These are phyloP conservation scores for Melieria omissa DNA, from an alignment of 2,888 invertebrate genomes.

Conservation along the genomic window DNA sequence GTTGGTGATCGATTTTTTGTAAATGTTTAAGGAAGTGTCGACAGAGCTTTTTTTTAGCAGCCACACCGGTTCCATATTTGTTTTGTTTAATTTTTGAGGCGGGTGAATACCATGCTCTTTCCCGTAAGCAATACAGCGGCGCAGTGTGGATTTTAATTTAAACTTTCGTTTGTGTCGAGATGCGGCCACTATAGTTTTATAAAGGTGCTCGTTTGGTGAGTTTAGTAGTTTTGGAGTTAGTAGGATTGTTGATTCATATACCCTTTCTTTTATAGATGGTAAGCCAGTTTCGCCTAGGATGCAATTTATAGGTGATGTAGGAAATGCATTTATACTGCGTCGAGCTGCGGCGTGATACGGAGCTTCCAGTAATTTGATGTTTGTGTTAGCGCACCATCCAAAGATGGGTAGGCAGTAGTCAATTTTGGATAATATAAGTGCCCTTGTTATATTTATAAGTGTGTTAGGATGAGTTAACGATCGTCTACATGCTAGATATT, in stretches of 20 bases:
- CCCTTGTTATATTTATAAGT: slow-evolving; percentile 5
- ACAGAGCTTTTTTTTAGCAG: background rate
- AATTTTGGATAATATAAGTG: slow-evolving; percentile 13
- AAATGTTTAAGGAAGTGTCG: background rate
- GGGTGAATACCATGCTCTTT: background rate
- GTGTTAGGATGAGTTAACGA: background rate
- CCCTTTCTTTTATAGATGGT: slow-evolving; percentile 6
- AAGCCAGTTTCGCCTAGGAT: slow-evolving; percentile 17
- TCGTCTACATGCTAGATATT: background rate
- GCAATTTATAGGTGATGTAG: slow-evolving; percentile 17
- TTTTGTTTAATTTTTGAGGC: background rate
- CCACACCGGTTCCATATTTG: slow-evolving; percentile 7
- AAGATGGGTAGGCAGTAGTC: slow-evolving; percentile 12
- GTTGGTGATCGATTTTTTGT: slow-evolving; percentile 5
- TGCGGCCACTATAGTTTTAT: background rate
- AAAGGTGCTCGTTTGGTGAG: slow-evolving; percentile 1
- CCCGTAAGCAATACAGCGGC: background rate
- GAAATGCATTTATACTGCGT: slow-evolving; percentile 20
- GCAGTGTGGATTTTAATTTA: slow-evolving; percentile 10
- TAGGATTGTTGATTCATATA: slow-evolving; percentile 13
- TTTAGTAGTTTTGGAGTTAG: slow-evolving; percentile 11
- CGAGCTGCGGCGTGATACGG: slow-evolving; percentile 13
- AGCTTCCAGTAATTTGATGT: slow-evolving; percentile 6
- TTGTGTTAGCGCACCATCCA: slow-evolving; percentile 14
- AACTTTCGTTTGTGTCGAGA: slow-evolving; percentile 8